phyloP scores from a whole-genome alignment of 1,140 invertebrate species.

The Ylistrum balloti region DNA sequence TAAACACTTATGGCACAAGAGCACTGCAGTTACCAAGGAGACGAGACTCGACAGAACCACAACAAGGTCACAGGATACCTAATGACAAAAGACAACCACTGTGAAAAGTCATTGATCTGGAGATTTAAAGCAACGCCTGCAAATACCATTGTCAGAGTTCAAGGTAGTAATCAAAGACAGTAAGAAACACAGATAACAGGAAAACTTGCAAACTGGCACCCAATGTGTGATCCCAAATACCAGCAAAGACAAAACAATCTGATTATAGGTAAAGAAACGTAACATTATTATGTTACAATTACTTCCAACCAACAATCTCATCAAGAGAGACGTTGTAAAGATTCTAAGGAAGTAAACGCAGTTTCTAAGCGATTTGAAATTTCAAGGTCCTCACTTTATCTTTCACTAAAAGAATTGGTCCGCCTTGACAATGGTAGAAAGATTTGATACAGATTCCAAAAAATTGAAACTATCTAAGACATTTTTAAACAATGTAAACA shows the following conservation, averaged over 20 bases:
- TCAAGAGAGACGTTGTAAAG: neutral
- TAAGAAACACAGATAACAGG: neutral
- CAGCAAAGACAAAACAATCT: neutral
- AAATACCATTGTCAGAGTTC: neutral
- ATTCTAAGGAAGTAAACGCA: too few species aligned
- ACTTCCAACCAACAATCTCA: neutral
- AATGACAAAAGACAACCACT: neutral
- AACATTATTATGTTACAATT: neutral
- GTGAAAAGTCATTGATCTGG: constrained; percentile 22
- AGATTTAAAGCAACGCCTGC: constrained; percentile 24
- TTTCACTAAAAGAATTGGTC: too few species aligned
- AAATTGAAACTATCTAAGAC: too few species aligned
- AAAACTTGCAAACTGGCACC: neutral
- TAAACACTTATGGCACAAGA: neutral
- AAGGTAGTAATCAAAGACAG: neutral
- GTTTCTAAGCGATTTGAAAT: too few species aligned
- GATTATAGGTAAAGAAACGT: neutral
- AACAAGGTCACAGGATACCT: constrained; percentile 2
- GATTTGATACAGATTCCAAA: too few species aligned
- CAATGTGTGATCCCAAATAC: neutral
- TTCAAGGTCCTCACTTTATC: too few species aligned
- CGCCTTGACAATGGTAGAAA: too few species aligned
- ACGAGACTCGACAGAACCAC: neutral
- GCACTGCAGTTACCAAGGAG: neutral
- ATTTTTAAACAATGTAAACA: too few species aligned